Conservation (phyloP, 2,113 vertebrate species). For the Seriola quinqueradiata region DNA sequence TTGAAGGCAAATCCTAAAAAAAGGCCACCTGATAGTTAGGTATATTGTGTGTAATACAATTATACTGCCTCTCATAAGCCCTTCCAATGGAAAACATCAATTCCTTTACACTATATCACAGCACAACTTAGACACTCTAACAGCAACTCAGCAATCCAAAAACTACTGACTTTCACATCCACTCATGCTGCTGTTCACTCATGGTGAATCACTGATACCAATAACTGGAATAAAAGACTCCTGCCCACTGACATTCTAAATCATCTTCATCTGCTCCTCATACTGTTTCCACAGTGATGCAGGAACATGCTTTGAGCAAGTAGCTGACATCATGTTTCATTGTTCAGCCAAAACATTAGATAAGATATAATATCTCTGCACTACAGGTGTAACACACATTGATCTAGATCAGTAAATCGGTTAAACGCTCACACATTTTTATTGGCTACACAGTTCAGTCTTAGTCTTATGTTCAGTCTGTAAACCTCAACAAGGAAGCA, state of each 20-base stretch:
- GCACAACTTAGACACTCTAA: not conserved
- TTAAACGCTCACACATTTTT: not conserved
- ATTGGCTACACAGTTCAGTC: not conserved
- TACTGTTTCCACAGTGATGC: slow-evolving; percentile 1
- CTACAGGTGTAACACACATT: not conserved
- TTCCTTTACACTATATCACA: not conserved
- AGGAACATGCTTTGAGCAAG: not conserved
- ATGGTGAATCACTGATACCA: not conserved
- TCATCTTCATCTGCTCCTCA: slow-evolving; percentile 5
- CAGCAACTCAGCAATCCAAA: not conserved
- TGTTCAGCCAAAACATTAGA: slow-evolving; percentile 5
- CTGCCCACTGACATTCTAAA: slow-evolving; percentile 24
- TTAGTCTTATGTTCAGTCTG: not conserved
- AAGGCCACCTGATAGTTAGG: not conserved
- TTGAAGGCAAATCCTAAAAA: not conserved
- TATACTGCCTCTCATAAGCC: not conserved
- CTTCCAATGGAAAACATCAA: not conserved
- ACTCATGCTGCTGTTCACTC: not conserved
- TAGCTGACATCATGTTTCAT: not conserved
- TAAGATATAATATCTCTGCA: not conserved
- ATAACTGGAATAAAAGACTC: not conserved
- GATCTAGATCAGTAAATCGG: not conserved
- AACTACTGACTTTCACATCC: not conserved
- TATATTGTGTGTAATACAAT: not conserved
- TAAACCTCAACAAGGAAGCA: not conserved